These are phyloP conservation scores for Drosophila miranda DNA, from an alignment of 1,140 invertebrate genomes.

Conservation along the genomic window DNA sequence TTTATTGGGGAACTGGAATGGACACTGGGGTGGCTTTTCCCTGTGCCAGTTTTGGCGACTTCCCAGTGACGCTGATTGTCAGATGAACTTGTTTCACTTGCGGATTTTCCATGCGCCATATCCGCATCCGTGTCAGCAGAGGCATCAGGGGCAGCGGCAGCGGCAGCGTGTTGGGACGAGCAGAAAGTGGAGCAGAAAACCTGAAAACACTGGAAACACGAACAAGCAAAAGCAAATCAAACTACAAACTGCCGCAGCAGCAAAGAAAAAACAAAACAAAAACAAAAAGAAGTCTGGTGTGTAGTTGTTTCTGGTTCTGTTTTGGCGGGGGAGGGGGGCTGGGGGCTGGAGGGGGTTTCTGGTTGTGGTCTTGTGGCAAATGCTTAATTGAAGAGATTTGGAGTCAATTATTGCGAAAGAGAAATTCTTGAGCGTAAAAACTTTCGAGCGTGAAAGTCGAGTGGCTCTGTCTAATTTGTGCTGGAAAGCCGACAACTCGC, in stretches of 20 bases:
- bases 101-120: constrained; percentile 66
- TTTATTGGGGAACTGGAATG: constrained; percentile 4
- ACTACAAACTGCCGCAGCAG: too few species aligned
- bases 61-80: constrained; percentile 67
- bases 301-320: constrained; percentile 62
- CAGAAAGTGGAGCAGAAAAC: constrained; percentile 75
- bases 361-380: constrained; percentile 32
- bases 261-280: constrained; percentile 9
- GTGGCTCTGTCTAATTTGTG: constrained; percentile 51
- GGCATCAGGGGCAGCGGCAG: too few species aligned
- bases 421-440: constrained; percentile 68
- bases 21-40: constrained; percentile 33
- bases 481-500: constrained; percentile 40
- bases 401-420: constrained; percentile 78
- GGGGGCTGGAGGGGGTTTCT: background rate
- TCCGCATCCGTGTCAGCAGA: constrained; percentile 63
- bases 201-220: constrained; percentile 41
- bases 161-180: constrained; percentile 39
- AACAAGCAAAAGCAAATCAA: constrained; percentile 24
- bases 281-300: constrained; percentile 20
- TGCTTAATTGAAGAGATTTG: constrained; percentile 75
- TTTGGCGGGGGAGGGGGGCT: too few species aligned
- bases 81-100: constrained; percentile 70
- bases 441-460: constrained; percentile 72
- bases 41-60: constrained; percentile 38